phyloP scores from a whole-genome alignment of 2,797 vertebrate species.

The Pangasius krempfi region DNA sequence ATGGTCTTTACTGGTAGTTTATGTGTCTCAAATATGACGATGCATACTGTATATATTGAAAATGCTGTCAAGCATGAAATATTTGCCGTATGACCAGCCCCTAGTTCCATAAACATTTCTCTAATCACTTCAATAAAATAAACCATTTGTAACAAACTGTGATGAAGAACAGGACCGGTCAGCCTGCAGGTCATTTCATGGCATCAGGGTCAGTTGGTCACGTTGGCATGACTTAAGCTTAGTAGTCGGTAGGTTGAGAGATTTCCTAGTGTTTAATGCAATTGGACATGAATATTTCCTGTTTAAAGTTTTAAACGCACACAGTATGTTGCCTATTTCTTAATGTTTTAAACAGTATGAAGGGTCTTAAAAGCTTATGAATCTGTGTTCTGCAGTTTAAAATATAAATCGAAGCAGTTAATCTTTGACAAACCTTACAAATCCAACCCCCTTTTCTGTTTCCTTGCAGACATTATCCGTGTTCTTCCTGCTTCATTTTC shows the following conservation, averaged over 20 bases:
- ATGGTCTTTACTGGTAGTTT: not conserved
- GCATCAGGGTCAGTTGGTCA: not conserved
- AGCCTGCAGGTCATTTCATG: not conserved
- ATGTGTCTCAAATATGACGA: not conserved
- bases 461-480: not conserved
- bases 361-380: not conserved
- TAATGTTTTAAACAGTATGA: not conserved
- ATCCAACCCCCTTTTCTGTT: not conserved
- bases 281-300: no score
- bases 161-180: not conserved
- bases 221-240: no score
- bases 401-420: not conserved
- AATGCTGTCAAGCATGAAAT: not conserved
- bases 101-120: not conserved
- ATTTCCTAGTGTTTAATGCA: not conserved
- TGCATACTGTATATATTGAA: not conserved
- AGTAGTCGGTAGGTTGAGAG: not conserved
- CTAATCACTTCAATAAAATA: not conserved
- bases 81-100: not conserved
- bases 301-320: not conserved
- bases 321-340: not conserved
- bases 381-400: not conserved
- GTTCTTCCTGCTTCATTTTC: not conserved
- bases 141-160: not conserved
- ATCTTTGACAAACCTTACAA: not conserved